Conservation (phyloP, 2,888 invertebrate species). For the Epirrhoe alternata region DNA sequence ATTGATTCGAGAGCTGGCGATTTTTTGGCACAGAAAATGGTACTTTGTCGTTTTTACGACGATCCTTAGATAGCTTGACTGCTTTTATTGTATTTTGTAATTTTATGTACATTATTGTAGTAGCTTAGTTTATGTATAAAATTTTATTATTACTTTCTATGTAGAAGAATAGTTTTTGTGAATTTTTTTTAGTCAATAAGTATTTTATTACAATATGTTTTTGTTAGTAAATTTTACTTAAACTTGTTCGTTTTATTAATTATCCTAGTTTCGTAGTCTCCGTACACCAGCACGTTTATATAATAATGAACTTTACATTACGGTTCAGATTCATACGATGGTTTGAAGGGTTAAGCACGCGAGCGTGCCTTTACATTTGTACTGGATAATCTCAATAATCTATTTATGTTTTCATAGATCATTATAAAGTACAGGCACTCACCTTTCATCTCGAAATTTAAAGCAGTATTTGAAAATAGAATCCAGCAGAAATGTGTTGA, state of each 20-base stretch:
- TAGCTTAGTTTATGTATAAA: no score
- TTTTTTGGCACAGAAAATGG: no score
- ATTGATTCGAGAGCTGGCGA: no score
- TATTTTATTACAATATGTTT: no score
- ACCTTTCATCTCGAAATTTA: conserved; percentile 12
- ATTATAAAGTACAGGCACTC: conserved; percentile 2
- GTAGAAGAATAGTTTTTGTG: no score
- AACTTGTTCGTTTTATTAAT: neutral
- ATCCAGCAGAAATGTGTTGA: neutral
- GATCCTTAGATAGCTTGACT: no score
- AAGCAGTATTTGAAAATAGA: conserved; percentile 6
- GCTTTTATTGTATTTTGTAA: no score
- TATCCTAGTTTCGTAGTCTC: neutral
- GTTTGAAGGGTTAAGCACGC: conserved; percentile 13
- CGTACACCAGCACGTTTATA: neutral
- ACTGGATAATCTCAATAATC: conserved; percentile 10
- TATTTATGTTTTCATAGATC: conserved; percentile 13
- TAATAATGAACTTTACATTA: neutral
- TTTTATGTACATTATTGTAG: no score
- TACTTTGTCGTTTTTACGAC: no score
- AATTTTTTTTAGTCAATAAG: no score
- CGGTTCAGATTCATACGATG: neutral
- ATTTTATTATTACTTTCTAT: no score
- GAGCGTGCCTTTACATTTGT: conserved; percentile 5
- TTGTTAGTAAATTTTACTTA: neutral